A percentile compares a stretch with the other conserved stretches of the same genome.
Evolutionary conservation across 2,797 vertebrate species (phyloP).

Genomic region (Arrhamphus sclerolepis): DNA sequence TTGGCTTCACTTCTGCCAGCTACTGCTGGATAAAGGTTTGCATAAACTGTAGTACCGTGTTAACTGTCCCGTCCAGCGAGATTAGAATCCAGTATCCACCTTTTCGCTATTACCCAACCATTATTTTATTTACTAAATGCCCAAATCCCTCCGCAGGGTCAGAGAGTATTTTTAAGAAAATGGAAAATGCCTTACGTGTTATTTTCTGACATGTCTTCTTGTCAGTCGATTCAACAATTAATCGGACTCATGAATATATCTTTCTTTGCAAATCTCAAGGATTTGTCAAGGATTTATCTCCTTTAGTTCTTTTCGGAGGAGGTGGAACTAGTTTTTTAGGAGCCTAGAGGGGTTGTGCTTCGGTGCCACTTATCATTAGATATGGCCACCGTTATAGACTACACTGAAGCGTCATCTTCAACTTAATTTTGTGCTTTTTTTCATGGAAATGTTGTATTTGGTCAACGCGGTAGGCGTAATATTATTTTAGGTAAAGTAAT

Average conservation of each 20-base stretch:
- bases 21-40: conserved; percentile 45
- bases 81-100: conserved; percentile 47
- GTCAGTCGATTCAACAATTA: neutral
- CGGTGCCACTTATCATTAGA: conserved; percentile 84
- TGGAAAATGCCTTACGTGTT: conserved; percentile 43
- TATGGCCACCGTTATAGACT: conserved; percentile 85
- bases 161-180: conserved; percentile 83
- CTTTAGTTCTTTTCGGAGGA: conserved; percentile 50
- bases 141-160: conserved; percentile 85
- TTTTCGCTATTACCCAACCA: conserved; percentile 66
- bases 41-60: conserved; percentile 28
- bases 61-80: conserved; percentile 36
- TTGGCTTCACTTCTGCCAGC: conserved; percentile 26
- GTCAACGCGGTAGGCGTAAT: conserved; percentile 19
- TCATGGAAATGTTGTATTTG: conserved; percentile 35
- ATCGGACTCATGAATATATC: neutral
- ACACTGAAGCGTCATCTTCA: conserved; percentile 77
- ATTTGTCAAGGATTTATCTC: conserved; percentile 1
- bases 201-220: conserved; percentile 9
- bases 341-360: conserved; percentile 71
- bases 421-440: conserved; percentile 80
- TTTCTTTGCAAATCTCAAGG: neutral
- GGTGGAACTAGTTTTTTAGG: conserved; percentile 73
- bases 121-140: conserved; percentile 87
- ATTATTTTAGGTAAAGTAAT: conserved; percentile 45